phyloP scores from a whole-genome alignment of 2,888 invertebrate genomes.

The Mimumesa dahlbomi region DNA sequence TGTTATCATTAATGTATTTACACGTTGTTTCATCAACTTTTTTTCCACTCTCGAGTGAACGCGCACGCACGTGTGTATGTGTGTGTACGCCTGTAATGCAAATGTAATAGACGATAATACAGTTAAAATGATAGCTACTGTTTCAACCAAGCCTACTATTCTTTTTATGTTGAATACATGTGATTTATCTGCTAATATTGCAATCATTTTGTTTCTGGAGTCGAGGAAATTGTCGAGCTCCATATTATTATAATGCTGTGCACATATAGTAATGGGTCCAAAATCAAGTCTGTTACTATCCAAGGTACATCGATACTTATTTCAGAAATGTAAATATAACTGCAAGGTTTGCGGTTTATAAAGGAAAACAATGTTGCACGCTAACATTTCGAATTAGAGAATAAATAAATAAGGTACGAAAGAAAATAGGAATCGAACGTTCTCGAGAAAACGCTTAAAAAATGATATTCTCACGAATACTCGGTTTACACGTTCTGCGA shows the following conservation, averaged over 20 bases:
- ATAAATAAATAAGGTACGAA: too few species aligned
- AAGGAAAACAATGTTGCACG: too few species aligned
- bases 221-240: conserved; percentile 27
- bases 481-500: too few species aligned
- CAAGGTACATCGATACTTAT: conserved; percentile 11
- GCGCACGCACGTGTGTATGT: too few species aligned
- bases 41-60: too few species aligned
- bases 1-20: conserved; percentile 51
- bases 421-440: too few species aligned
- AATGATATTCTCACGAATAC: too few species aligned
- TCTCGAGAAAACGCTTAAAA: too few species aligned
- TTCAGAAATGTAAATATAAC: conserved; percentile 22
- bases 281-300: too few species aligned
- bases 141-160: conserved; percentile 38
- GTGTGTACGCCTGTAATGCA: conserved; percentile 27
- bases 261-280: conserved; percentile 26
- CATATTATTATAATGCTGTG: conserved; percentile 38
- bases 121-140: conserved; percentile 33
- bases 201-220: conserved; percentile 36
- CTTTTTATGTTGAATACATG: conserved; percentile 44
- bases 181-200: conserved; percentile 58
- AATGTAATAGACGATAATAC: conserved; percentile 26
- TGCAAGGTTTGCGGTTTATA: conserved; percentile 6
- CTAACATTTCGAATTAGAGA: too few species aligned
- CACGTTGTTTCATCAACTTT: conserved; percentile 33